phyloP scores from a whole-genome alignment of 2,888 invertebrate genomes.

The Aphodius sticticus region DNA sequence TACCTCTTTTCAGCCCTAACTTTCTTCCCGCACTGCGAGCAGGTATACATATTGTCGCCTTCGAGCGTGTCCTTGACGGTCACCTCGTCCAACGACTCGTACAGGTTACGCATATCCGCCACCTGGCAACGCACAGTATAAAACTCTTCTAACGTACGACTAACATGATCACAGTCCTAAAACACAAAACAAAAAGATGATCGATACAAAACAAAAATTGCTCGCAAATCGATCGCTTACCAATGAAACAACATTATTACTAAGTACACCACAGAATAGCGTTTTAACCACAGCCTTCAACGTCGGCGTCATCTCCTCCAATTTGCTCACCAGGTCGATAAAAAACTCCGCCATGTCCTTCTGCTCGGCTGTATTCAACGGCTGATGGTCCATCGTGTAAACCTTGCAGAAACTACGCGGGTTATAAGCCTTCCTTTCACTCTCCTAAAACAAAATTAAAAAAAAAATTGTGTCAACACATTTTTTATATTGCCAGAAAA shows the following conservation, averaged over 20 bases:
- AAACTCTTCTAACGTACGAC: slow-evolving; percentile 93
- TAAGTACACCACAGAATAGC: slow-evolving; percentile 91
- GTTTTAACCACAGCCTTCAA: slow-evolving; percentile 89
- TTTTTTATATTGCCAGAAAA: background rate
- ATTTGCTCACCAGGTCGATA: slow-evolving; percentile 93
- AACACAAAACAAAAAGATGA: slow-evolving; percentile 30
- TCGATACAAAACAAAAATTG: background rate
- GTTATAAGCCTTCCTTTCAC: slow-evolving; percentile 94
- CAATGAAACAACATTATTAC: slow-evolving; percentile 94
- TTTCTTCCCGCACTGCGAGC: slow-evolving; percentile 94
- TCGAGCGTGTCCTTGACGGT: slow-evolving; percentile 96
- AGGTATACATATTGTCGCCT: slow-evolving; percentile 98
- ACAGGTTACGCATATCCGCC: slow-evolving; percentile 94
- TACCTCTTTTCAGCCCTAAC: slow-evolving; percentile 93
- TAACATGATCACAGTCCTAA: slow-evolving; percentile 93
- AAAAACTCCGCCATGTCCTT: slow-evolving; percentile 99
- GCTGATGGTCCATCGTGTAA: slow-evolving; percentile 97
- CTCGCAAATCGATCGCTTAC: slow-evolving; percentile 60
- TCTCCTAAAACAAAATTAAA: slow-evolving; percentile 68
- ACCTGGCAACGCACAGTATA: slow-evolving; percentile 97
- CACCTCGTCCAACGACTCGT: slow-evolving; percentile 95
- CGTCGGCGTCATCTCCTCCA: slow-evolving; percentile 95
- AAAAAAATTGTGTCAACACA: slow-evolving; percentile 5
- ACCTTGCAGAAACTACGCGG: slow-evolving; percentile 95
- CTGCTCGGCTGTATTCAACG: slow-evolving; percentile 94